phyloP scores from a whole-genome alignment of 2,888 invertebrate species.

The Teleiodes luculella region DNA sequence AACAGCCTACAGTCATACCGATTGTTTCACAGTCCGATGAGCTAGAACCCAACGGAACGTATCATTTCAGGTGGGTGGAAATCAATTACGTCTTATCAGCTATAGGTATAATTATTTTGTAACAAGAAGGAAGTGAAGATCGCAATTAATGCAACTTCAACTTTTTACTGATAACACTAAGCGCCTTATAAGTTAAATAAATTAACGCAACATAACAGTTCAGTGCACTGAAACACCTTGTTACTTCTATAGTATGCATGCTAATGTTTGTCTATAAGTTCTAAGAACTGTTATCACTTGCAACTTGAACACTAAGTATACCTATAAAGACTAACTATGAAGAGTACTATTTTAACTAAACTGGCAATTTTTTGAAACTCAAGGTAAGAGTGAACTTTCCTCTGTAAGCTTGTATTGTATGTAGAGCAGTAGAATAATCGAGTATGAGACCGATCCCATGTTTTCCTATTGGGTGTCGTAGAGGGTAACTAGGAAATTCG shows the following conservation, averaged over 20 bases:
- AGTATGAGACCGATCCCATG: too few species aligned
- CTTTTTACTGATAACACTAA: not conserved
- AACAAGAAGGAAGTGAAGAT: not conserved
- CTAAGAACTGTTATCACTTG: too few species aligned
- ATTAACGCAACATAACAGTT: not conserved
- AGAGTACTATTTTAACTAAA: too few species aligned
- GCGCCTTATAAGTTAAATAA: not conserved
- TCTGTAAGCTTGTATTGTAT: too few species aligned
- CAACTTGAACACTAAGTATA: too few species aligned
- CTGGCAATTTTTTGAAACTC: too few species aligned
- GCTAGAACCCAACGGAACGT: constrained; percentile 72
- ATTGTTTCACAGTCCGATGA: constrained; percentile 74
- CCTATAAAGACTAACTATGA: too few species aligned
- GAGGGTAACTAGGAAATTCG: too few species aligned
- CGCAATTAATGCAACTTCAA: not conserved
- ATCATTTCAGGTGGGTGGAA: constrained; percentile 66
- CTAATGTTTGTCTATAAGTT: too few species aligned
- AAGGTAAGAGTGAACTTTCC: too few species aligned
- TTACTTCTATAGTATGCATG: not conserved
- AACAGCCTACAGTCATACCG: constrained; percentile 64
- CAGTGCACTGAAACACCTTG: not conserved
- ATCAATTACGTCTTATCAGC: not conserved
- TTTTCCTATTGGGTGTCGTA: too few species aligned
- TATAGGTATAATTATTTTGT: constrained; percentile 1
- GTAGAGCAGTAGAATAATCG: too few species aligned